Evolutionary conservation across 1,140 invertebrate genomes (phyloP).

Genomic region (Bradynema listronoti): DNA sequence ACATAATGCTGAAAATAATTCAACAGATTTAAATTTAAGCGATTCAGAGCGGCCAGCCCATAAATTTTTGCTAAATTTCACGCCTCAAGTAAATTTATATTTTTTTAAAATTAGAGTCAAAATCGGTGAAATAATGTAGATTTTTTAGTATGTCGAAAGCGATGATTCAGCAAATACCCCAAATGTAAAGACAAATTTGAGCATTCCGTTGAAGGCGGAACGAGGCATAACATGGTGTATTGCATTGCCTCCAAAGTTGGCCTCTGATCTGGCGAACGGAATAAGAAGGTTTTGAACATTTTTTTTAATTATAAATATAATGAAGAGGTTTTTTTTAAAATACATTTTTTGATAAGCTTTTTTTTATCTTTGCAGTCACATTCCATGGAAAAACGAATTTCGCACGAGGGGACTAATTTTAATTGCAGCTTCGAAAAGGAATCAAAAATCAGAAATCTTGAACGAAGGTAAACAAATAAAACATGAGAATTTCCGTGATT

Average conservation of each 20-base stretch:
- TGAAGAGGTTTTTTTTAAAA: slow-evolving; percentile 14
- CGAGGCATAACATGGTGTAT: slow-evolving; percentile 16
- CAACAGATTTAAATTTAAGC: no score
- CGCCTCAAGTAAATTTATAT: no score
- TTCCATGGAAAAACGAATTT: slow-evolving; percentile 26
- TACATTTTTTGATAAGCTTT: not conserved
- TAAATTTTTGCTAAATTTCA: no score
- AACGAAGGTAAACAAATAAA: slow-evolving; percentile 6
- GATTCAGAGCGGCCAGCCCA: no score
- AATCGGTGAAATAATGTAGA: no score
- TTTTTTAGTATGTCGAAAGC: no score
- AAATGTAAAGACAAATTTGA: no score
- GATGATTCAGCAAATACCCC: no score
- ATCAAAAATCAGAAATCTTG: slow-evolving; percentile 3
- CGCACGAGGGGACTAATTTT: slow-evolving; percentile 34
- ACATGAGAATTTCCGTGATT: not conserved
- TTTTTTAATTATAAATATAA: not conserved
- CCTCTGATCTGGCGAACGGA: slow-evolving; percentile 16
- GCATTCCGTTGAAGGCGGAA: slow-evolving; percentile 12
- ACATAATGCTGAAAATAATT: not conserved
- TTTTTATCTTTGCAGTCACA: slow-evolving; percentile 29
- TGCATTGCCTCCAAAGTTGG: slow-evolving; percentile 2
- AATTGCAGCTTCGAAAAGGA: slow-evolving; percentile 14
- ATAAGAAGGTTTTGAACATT: slow-evolving; percentile 12
- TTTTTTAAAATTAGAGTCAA: no score